Conservation (phyloP, 2,113 vertebrate species). For the Perccottus glenii region DNA sequence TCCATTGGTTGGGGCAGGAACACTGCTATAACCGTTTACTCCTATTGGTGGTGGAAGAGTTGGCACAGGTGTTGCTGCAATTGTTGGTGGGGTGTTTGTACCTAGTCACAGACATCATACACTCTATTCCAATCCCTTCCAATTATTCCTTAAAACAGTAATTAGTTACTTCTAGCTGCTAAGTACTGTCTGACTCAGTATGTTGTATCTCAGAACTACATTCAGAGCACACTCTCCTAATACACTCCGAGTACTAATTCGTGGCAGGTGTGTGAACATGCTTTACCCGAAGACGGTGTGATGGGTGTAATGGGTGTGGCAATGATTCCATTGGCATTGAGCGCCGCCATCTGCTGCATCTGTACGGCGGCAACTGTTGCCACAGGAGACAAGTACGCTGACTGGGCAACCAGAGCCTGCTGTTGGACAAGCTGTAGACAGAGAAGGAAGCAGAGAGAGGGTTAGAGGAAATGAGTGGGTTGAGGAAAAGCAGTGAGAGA, state of each 20-base stretch:
- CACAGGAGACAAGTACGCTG: slow-evolving; percentile 93
- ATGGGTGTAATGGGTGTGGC: slow-evolving; percentile 88
- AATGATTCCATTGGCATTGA: slow-evolving; percentile 90
- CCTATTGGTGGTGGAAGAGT: slow-evolving; percentile 83
- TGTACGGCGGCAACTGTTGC: slow-evolving; percentile 90
- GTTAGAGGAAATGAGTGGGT: slow-evolving; percentile 14
- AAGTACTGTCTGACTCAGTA: too few relatives aligned
- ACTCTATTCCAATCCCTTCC: background rate
- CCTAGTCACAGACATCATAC: slow-evolving; percentile 65
- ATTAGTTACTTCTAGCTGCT: too few relatives aligned
- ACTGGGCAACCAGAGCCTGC: slow-evolving; percentile 92
- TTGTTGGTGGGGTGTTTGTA: slow-evolving; percentile 86
- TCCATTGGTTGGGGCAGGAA: slow-evolving; percentile 80
- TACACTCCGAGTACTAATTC: slow-evolving; percentile 1
- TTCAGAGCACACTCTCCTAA: background rate
- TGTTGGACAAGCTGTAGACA: slow-evolving; percentile 89
- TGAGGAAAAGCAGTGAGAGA: background rate
- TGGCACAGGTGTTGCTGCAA: slow-evolving; percentile 83
- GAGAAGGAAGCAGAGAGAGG: slow-evolving; percentile 28
- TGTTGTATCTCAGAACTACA: too few relatives aligned
- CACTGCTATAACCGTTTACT: slow-evolving; percentile 84
- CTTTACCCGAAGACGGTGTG: slow-evolving; percentile 84
- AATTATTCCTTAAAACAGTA: too few relatives aligned
- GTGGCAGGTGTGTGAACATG: slow-evolving; percentile 1
- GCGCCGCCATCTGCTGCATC: slow-evolving; percentile 92